Base-by-base conservation (phyloP, 1,140 invertebrate species). In the Camponotus vicinus region DNA sequence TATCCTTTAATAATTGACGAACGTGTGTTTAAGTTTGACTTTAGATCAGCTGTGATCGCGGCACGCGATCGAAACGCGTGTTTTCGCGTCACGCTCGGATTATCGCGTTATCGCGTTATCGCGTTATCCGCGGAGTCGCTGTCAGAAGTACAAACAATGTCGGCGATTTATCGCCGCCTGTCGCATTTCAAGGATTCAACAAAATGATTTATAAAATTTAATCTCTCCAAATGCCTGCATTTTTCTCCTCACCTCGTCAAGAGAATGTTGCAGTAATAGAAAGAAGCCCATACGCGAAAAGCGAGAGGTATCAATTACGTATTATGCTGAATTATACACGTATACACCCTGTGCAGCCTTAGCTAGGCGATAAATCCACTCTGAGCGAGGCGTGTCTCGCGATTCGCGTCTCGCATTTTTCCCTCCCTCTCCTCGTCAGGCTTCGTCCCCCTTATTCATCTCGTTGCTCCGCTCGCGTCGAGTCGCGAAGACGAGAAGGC, bases 21-120 rank as follows among this genome's bases (percentile, higher is more conserved):
- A 49, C 27, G 27, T 27, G 27, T 4, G 13, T 49, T 13, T 45
- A 45, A 45, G 42, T 45, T 45, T 49, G 13, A 0, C 3, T 49
- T 2, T 4, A 49, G 11, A 15, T 6, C 15, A 9, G 27, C 13
- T 55, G 61, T 13, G 21, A 63, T 27, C 27, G 32, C 13, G 15
- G 27, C n/a, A 55, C 45, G 45, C 45, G 63, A 57, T 42, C 13
- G 21, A 55, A 52, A 57, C 1, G 45, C 34, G 63, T 27, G 27
- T 34, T 27, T 76, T 42, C 64, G 37, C 7, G 42, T 45, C 21
- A 52, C 27, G 6, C 69, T 34, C 66, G 37, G 15, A 70, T 80
- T 80, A 80, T 45, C 66, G 57, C 64, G 34, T 69, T 77, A 80
- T 45, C 66, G 57, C 64, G 34, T 69, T 77, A 69, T 69, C 34